A percentile compares a stretch with the other conserved stretches of the same genome.
These are phyloP conservation scores for Papilio demoleus DNA, from an alignment of 2,888 invertebrate species.

Conservation along the genomic window DNA sequence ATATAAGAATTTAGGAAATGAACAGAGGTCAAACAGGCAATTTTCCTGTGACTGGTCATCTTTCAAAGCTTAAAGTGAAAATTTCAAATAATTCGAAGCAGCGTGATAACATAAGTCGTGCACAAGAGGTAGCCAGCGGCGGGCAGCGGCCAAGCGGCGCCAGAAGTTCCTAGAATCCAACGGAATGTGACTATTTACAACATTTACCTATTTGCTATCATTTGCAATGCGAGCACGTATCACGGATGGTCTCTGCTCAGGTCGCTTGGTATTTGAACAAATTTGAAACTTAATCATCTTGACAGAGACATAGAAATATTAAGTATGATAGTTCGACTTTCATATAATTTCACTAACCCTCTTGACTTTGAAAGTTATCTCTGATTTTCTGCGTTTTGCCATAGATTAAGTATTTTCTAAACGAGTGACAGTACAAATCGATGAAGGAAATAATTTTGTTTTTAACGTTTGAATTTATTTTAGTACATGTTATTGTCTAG, in stretches of 20 bases:
- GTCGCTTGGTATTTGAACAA: slow-evolving; percentile 55
- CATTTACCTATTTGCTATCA: slow-evolving; percentile 81
- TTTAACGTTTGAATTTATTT: too few relatives aligned
- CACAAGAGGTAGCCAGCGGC: slow-evolving; percentile 46
- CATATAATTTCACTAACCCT: neutral
- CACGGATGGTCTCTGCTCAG: slow-evolving; percentile 55
- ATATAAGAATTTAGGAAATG: too few relatives aligned
- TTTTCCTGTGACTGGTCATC: too few relatives aligned
- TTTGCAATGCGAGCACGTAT: slow-evolving; percentile 75
- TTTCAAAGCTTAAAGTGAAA: too few relatives aligned
- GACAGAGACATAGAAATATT: neutral
- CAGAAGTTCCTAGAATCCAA: slow-evolving; percentile 73
- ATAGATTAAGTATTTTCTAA: neutral
- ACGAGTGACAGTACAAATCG: too few relatives aligned
- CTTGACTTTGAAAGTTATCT: neutral
- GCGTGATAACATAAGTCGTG: slow-evolving; percentile 42
- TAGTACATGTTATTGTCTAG: neutral
- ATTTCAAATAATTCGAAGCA: neutral
- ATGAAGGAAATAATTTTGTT: neutral
- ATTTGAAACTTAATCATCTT: slow-evolving; percentile 26
- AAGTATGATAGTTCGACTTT: slow-evolving; percentile 8
- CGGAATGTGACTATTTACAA: slow-evolving; percentile 80
- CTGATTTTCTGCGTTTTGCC: neutral
- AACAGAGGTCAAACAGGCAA: too few relatives aligned
- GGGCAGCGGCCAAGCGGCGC: slow-evolving; percentile 56